Evolutionary conservation across 92 coral and sea anemone species (phyloP), one percentile per base, ranked within the genome.

Genomic region (Pocillopora meandrina): DNA sequence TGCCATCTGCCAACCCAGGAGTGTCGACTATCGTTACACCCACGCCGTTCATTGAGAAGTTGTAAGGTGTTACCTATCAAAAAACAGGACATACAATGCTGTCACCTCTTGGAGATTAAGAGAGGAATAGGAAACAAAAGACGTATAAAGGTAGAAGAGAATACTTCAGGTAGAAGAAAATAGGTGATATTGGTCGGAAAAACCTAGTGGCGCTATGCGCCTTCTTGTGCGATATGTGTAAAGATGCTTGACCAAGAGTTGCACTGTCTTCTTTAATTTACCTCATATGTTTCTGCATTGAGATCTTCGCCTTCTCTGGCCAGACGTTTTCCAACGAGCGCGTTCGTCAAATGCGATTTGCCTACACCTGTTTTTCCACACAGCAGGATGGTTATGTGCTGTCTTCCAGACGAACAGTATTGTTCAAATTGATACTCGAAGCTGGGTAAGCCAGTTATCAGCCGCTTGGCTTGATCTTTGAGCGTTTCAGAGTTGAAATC

Each of bases 1-100:
- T 71, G 12, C 92, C 89, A 85, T 89, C 92, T 49, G 88, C 89
- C n/a, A 89, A 71, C 59, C 92, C 92, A 16, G 92, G 92, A 1
- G 92, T 76, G 79, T 89, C 92, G 61, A 70, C 79, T 42, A 85
- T 82, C 3, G 86, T 89, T 17, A 89, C 59, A 11, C n/a, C 14
- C 59, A 80, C 86, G 33, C 52, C n/a, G 55, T 83, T 75, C 6
- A 84, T 84, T 23, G 26, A 0, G 56, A 65, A 57, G 3, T 52
- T 71, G 72, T 79, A 79, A 21, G 74, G 70, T 3, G 9, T 18
- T 65, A 82, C 85, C 85, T 82, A n/a, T 35, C 47, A 72, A 56
- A 80, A n/a, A 52, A 7, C 65, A 2, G 3, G 5, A 26, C 31
- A 26, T 26, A 26, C 31, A 26, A 26, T 26, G 31, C 31, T 26